phyloP scores from a whole-genome alignment of 2,888 invertebrate species.

The Iselma pallidipennis region DNA sequence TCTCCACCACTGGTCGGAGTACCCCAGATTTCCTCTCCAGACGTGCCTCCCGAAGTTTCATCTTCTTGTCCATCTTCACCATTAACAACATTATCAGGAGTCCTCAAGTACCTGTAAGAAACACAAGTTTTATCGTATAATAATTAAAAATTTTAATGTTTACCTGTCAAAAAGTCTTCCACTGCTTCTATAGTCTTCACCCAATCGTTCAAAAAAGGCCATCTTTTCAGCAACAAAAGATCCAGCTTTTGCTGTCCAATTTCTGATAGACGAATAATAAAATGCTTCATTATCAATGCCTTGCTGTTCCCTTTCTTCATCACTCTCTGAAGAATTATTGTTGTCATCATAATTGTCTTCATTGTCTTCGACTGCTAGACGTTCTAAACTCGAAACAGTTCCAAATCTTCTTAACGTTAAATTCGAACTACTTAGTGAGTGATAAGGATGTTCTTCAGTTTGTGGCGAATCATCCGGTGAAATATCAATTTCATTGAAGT shows the following conservation, averaged over 20 bases:
- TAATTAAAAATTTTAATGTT: not conserved
- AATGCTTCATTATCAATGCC: conserved; percentile 54
- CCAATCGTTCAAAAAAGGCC: conserved; percentile 68
- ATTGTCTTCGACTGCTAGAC: conserved; percentile 64
- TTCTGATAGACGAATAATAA: conserved; percentile 53
- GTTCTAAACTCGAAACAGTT: conserved; percentile 74
- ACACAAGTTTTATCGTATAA: not conserved
- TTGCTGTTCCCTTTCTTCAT: conserved; percentile 31
- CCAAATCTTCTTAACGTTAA: conserved; percentile 63
- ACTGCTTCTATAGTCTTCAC: conserved; percentile 56
- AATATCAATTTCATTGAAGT: conserved; percentile 62
- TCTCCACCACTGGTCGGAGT: conserved; percentile 86
- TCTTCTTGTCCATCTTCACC: conserved; percentile 66
- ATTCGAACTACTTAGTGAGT: conserved; percentile 66
- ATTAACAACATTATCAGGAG: conserved; percentile 52
- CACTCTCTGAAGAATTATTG: conserved; percentile 33
- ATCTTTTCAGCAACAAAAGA: conserved; percentile 83
- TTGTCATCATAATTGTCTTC: conserved; percentile 58
- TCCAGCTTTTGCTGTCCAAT: conserved; percentile 81
- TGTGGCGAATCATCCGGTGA: conserved; percentile 72
- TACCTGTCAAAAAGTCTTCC: conserved; percentile 57
- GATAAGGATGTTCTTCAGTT: conserved; percentile 75
- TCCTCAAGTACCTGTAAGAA: conserved; percentile 61
- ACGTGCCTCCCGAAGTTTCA: conserved; percentile 81
- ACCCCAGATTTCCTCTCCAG: conserved; percentile 88